These are phyloP conservation scores for Aptenodytes forsteri DNA, from an alignment of 2,113 vertebrate genomes.

Conservation along the genomic window DNA sequence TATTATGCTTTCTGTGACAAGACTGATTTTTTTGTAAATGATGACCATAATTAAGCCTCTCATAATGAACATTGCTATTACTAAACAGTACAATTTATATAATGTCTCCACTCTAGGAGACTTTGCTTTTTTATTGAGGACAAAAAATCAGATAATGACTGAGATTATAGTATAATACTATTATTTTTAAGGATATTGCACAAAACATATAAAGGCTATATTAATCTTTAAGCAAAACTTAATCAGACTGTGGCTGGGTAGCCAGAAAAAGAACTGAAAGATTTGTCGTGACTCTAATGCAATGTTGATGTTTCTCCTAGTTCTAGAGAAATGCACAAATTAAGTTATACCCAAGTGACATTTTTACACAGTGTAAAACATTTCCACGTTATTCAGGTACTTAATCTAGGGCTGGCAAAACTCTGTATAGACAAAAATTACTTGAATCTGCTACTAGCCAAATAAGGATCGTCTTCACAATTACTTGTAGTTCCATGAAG, in stretches of 20 bases:
- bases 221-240: conserved; percentile 15
- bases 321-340: conserved; percentile 10
- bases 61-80: conserved; percentile 73
- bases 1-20: conserved; percentile 73
- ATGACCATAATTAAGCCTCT: conserved; percentile 76
- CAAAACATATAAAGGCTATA: not conserved
- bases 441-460: not conserved
- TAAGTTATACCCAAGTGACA: not conserved
- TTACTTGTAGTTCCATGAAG: not conserved
- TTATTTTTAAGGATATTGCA: conserved; percentile 19
- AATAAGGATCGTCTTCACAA: not conserved
- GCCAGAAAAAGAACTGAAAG: not conserved
- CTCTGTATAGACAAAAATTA: not conserved
- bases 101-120: conserved; percentile 56
- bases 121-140: conserved; percentile 63
- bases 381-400: not conserved
- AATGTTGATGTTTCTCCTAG: not conserved
- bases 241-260: not conserved
- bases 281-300: not conserved
- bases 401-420: not conserved
- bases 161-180: conserved; percentile 6
- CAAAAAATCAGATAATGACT: conserved; percentile 50
- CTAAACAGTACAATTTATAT: conserved; percentile 74
- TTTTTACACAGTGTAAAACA: not conserved
- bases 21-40: conserved; percentile 66